Evolutionary conservation across 2,888 invertebrate genomes (phyloP), one percentile per base, ranked within the genome.

Genomic region (Hyalella azteca): DNA sequence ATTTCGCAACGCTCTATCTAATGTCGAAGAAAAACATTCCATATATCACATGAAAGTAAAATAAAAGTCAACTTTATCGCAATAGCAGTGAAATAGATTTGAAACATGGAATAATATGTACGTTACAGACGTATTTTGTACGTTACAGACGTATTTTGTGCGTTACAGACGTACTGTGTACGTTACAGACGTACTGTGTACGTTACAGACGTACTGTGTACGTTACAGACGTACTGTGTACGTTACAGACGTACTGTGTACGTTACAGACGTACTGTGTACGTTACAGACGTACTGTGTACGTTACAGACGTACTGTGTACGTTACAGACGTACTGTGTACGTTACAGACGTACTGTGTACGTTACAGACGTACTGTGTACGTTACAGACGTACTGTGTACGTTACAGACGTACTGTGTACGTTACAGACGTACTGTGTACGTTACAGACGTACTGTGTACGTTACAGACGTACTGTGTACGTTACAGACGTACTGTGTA

Each of bases 41-140:
- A 75, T 75, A 75, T 75, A 75, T 75, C 75, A 75, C 75, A 75
- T 75, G 75, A 75, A 75, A 75, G 75, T 41, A 75, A 75, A 75
- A 75, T 75, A 75, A 75, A 75, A 75, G 75, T 75, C 75, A 41
- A 41, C 75, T 75, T 75, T 75, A 75, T 75, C 75, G 75, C 75
- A 45, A 75, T 75, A 75, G 40, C 41, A 75, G 45, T 75, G 45
- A 75, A 41, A 75, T 75, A 75, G 75, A 75, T 75, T 75, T 75
- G 22, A 75, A 29, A 41, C 75, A 75, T 19, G 75, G 45, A 3
- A 75, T 75, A 19, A 75, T 75, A 66, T 66, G 66, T 66, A 36
- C 39, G 59, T 26, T 13, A 11, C 13, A 11, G 9, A 45, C 45
- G 45, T 45, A 15, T 15, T 9, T 9, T 45, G 15, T 15, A 15